phyloP scores from a whole-genome alignment of 2,888 invertebrate species.

The Hirtodrosophila cameraria region DNA sequence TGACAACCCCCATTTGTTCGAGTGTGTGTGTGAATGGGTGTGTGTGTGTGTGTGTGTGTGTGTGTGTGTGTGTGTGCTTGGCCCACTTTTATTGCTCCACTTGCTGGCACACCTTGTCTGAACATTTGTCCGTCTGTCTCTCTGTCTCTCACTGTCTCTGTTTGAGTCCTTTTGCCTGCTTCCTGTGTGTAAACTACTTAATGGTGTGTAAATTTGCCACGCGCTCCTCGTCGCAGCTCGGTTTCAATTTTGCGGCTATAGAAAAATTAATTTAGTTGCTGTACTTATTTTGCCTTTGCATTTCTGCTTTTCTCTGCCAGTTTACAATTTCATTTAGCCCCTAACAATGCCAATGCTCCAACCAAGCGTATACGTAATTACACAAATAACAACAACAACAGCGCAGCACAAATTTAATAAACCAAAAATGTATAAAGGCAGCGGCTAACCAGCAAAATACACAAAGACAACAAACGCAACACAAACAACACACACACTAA shows the following conservation, averaged over 20 bases:
- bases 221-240: slow-evolving; percentile 59
- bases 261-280: slow-evolving; percentile 71
- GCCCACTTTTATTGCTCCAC: slow-evolving; percentile 59
- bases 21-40: slow-evolving; percentile 12
- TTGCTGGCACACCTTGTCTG: slow-evolving; percentile 61
- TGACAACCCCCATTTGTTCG: slow-evolving; percentile 39
- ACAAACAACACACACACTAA: slow-evolving; percentile 18
- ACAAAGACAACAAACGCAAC: no score
- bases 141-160: neutral
- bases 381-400: slow-evolving; percentile 40
- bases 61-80: slow-evolving; percentile 24
- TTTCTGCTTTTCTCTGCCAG: slow-evolving; percentile 14
- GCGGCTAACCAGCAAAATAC: slow-evolving; percentile 33
- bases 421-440: slow-evolving; percentile 45
- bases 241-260: slow-evolving; percentile 75
- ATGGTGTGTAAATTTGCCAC: slow-evolving; percentile 82
- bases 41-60: slow-evolving; percentile 8
- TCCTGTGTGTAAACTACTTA: slow-evolving; percentile 77
- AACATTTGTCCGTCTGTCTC: neutral
- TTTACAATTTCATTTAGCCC: slow-evolving; percentile 60
- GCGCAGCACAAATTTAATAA: slow-evolving; percentile 62
- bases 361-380: slow-evolving; percentile 71
- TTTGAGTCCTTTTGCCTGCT: slow-evolving; percentile 6
- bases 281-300: slow-evolving; percentile 37
- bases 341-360: slow-evolving; percentile 35